Base-by-base conservation (phyloP, 2,797 vertebrate species). In the Pterois miles region DNA sequence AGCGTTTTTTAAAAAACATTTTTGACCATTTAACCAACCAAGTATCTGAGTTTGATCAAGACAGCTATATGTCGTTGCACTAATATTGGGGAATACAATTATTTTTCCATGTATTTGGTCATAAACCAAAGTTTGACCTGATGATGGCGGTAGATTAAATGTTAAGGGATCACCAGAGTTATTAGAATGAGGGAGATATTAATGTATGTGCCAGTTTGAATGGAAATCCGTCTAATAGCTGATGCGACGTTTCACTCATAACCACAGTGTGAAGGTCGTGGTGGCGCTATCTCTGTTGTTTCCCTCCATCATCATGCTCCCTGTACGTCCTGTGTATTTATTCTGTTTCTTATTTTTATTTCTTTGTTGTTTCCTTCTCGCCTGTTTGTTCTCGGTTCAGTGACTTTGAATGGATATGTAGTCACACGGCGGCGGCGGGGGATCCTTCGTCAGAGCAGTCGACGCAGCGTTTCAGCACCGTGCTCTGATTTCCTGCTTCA, bases 401-500 rank as follows among this genome's bases (percentile, higher is more conserved):
- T 54, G 52, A 60, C 6, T 38, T 16, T 3, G 29, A 68, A 16
- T 46, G 8, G n/a, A 6, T 20, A 5, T 73, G 9, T 53, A 20
- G 29, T 48, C 29, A 5, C 53, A 2, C 31, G 12, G 54, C 23
- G 4, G 25, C n/a, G n/a, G n/a, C n/a, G 9, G 25, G 2, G n/a
- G n/a, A 62, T 63, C 12, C 4, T 43, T 20, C 40, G 2, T 25
- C 29, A n/a, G 43, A 38, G 34, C 34, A 1, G 52, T 65, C 40
- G n/a, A 53, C 65, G 34, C 36, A 0, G 9, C 5, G 5, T 46
- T 57, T 48, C 46, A n/a, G 8, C 46, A 48, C 46, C 4, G 1
- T 5, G 31, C 57, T 59, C 64, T 33, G 65, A 71, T 66, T 70
- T 74, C n/a, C 46, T 56, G 73, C 53, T 16, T 70, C 64, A 50